Percentiles rank a stretch among this genome's conserved stretches.
Conservation (phyloP, 2,888 invertebrate genomes). For the Cheilosia impressa region DNA sequence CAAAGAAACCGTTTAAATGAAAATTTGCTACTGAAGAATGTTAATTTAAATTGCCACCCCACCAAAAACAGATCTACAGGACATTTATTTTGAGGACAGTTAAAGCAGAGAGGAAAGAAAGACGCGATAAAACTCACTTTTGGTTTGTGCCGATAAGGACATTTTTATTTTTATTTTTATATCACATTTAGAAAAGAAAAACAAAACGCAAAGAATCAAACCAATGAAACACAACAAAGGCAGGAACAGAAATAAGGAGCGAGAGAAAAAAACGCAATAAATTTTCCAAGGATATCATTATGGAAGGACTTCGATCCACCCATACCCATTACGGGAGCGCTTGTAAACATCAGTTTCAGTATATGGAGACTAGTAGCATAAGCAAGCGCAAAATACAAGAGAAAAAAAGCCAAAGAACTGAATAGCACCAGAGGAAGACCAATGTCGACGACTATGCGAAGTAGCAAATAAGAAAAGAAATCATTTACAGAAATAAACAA, state of each 20-base stretch:
- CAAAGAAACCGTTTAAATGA: too few relatives aligned
- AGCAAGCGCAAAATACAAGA: conserved; percentile 14
- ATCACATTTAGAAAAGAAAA: conserved; percentile 27
- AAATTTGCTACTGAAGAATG: too few relatives aligned
- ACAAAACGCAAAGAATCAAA: conserved; percentile 36
- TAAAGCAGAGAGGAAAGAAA: background rate
- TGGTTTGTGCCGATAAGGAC: conserved; percentile 39
- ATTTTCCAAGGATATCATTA: conserved; percentile 72
- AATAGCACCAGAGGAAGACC: conserved; percentile 13
- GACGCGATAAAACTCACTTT: background rate
- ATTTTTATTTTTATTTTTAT: conserved; percentile 44
- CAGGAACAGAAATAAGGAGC: conserved; percentile 16
- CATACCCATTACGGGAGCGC: conserved; percentile 66
- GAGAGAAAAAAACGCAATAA: conserved; percentile 57
- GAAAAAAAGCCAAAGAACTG: background rate
- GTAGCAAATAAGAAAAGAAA: conserved; percentile 69
- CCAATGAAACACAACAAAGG: conserved; percentile 41
- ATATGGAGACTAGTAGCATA: conserved; percentile 56
- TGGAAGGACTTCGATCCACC: conserved; percentile 74
- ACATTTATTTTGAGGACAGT: too few relatives aligned
- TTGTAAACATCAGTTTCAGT: conserved; percentile 70
- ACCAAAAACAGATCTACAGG: too few relatives aligned
- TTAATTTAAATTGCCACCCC: too few relatives aligned
- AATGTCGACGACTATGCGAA: conserved; percentile 54
- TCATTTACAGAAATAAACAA: conserved; percentile 83